A percentile compares a stretch with the other conserved stretches of the same genome.
Conservation (phyloP, 2,113 vertebrate species). For the Gnathonemus longibarbis region DNA sequence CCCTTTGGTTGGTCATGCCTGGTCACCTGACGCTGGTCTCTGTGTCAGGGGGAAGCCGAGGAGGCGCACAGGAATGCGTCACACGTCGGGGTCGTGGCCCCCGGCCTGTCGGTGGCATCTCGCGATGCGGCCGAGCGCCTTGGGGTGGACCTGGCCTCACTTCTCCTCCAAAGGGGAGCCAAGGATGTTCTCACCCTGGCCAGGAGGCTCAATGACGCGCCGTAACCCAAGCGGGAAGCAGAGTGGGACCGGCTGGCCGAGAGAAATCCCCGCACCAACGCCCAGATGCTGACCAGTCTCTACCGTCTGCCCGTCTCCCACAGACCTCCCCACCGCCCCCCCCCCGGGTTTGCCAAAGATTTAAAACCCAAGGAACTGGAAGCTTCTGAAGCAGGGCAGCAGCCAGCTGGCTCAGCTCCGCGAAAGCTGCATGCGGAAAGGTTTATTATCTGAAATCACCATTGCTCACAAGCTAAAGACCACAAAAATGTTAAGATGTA, state of each 20-base stretch:
- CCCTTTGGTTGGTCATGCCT: neutral
- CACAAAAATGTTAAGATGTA: neutral
- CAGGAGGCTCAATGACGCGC: conserved; percentile 76
- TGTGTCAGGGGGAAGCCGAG: conserved; percentile 60
- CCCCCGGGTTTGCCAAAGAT: neutral
- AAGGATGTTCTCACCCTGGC: conserved; percentile 78
- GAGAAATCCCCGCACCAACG: neutral
- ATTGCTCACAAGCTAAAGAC: neutral
- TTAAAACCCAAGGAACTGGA: neutral
- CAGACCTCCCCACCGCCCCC: neutral
- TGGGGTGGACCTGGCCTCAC: conserved; percentile 67
- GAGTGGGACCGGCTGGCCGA: neutral
- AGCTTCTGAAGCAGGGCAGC: neutral
- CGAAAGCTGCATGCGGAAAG: neutral
- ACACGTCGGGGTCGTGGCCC: conserved; percentile 75
- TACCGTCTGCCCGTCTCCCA: neutral
- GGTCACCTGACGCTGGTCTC: neutral
- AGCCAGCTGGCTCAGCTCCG: neutral
- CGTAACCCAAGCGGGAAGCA: conserved; percentile 39
- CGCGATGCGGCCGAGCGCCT: conserved; percentile 71
- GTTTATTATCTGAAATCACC: neutral
- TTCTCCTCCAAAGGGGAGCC: conserved; percentile 81
- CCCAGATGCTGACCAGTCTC: neutral
- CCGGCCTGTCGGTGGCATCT: conserved; percentile 49
- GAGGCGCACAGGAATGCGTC: conserved; percentile 53